Conservation (phyloP, 2,113 vertebrate species). For the Cichladusa arquata region DNA sequence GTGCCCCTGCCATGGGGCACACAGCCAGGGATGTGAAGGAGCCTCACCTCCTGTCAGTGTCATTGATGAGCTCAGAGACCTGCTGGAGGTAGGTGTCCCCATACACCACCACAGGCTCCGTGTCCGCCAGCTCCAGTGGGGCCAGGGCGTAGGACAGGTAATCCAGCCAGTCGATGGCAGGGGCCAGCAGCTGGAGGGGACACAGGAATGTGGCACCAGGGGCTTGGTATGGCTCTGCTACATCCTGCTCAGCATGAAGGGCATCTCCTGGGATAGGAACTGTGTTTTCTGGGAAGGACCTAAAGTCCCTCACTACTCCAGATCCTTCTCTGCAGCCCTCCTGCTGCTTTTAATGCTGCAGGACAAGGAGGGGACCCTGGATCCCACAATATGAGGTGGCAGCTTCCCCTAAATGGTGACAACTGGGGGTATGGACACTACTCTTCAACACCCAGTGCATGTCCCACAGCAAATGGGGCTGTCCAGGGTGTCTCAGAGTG, state of each 20-base stretch:
- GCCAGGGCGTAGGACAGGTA: slow-evolving; percentile 86
- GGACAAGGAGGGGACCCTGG: not conserved
- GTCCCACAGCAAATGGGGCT: not conserved
- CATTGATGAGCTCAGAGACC: slow-evolving; percentile 92
- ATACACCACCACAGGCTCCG: slow-evolving; percentile 89
- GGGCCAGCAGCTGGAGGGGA: slow-evolving; percentile 77
- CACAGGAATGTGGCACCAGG: accelerated
- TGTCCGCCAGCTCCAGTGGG: slow-evolving; percentile 86
- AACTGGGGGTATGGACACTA: not conserved
- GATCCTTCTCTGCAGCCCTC: not conserved
- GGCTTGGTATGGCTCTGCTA: not conserved
- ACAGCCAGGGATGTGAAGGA: accelerated
- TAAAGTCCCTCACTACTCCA: not conserved
- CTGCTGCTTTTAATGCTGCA: not conserved
- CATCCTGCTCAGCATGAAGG: not conserved
- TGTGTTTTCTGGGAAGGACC: not conserved
- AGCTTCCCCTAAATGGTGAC: not conserved
- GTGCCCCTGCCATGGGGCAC: no score
- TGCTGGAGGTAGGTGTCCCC: slow-evolving; percentile 90
- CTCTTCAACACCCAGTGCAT: not conserved
- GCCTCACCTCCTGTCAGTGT: slow-evolving; percentile 83
- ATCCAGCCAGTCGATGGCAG: slow-evolving; percentile 91
- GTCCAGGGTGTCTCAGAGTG: not conserved
- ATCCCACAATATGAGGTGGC: accelerated
- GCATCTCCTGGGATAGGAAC: not conserved